Percentiles rank a stretch among this genome's conserved stretches.
phyloP scores from a whole-genome alignment of 2,888 invertebrate species.

The Brenthis ino region DNA sequence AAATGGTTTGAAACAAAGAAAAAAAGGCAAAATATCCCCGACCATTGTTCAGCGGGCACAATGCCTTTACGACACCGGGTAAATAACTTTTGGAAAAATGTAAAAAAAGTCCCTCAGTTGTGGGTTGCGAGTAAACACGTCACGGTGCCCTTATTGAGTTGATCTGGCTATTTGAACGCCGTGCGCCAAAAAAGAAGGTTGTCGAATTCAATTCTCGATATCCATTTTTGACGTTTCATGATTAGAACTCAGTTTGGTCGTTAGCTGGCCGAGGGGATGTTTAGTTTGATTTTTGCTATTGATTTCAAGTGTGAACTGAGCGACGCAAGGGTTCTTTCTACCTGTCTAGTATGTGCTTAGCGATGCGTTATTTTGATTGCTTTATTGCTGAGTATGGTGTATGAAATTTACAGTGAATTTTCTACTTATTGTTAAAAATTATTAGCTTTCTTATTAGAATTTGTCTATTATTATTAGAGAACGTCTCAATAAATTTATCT shows the following conservation, averaged over 20 bases:
- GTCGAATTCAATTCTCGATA: conserved; percentile 79
- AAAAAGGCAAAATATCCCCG: conserved; percentile 59
- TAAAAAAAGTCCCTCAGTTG: conserved; percentile 68
- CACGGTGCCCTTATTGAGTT: conserved; percentile 76
- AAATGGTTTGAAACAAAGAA: conserved; percentile 48
- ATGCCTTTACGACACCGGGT: conserved; percentile 80
- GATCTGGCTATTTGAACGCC: conserved; percentile 79
- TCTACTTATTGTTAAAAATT: too few relatives aligned
- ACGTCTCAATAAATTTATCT: too few relatives aligned
- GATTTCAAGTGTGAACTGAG: conserved; percentile 51
- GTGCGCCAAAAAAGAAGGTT: conserved; percentile 68
- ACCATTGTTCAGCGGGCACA: conserved; percentile 73
- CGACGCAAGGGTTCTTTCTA: conserved; percentile 27
- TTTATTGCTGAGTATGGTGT: neutral
- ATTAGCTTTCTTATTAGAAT: too few relatives aligned
- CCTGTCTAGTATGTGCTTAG: conserved; percentile 16
- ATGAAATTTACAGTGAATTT: too few relatives aligned
- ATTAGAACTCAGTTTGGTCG: conserved; percentile 81
- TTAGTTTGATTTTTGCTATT: conserved; percentile 54
- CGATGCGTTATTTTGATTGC: conserved; percentile 21
- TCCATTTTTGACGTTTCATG: conserved; percentile 81
- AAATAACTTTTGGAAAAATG: conserved; percentile 79
- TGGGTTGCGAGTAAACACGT: conserved; percentile 80
- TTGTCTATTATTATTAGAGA: too few relatives aligned
- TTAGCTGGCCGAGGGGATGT: conserved; percentile 61